These are phyloP conservation scores for Melanotus villosus DNA, from an alignment of 2,888 invertebrate genomes.

Conservation along the genomic window DNA sequence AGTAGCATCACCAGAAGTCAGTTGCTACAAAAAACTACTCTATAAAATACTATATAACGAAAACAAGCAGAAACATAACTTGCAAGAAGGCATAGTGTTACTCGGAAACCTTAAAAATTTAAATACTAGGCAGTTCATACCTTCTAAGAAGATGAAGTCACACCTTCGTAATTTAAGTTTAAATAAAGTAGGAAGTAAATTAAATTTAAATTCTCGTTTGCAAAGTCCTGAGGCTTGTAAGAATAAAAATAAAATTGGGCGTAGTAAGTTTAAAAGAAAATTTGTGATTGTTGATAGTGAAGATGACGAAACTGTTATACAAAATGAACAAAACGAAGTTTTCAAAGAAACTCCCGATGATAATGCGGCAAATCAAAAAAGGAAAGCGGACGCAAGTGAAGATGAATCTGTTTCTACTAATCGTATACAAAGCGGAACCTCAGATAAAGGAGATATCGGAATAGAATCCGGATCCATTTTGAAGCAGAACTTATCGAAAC, in stretches of 20 bases:
- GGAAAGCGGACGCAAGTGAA: neutral
- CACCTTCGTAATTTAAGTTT: neutral
- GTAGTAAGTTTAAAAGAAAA: neutral
- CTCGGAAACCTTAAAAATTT: slow-evolving; percentile 18
- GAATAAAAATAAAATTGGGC: neutral
- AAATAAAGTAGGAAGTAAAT: too few relatives aligned
- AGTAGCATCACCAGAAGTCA: neutral
- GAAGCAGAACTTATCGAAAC: too few relatives aligned
- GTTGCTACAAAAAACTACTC: neutral
- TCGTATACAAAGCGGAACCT: too few relatives aligned
- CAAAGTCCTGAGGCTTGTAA: neutral
- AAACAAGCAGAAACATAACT: neutral
- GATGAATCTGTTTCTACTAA: neutral
- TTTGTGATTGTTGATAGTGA: too few relatives aligned
- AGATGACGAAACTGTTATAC: too few relatives aligned
- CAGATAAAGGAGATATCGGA: too few relatives aligned
- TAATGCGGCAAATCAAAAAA: too few relatives aligned
- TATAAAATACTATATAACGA: neutral
- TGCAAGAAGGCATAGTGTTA: slow-evolving; percentile 3
- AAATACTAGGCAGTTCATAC: neutral
- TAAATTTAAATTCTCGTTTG: too few relatives aligned
- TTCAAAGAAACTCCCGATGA: too few relatives aligned
- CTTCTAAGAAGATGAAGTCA: neutral
- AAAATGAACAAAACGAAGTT: too few relatives aligned
- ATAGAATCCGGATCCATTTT: too few relatives aligned